phyloP scores from a whole-genome alignment of 2,113 vertebrate species.

The Larimichthys crocea region DNA sequence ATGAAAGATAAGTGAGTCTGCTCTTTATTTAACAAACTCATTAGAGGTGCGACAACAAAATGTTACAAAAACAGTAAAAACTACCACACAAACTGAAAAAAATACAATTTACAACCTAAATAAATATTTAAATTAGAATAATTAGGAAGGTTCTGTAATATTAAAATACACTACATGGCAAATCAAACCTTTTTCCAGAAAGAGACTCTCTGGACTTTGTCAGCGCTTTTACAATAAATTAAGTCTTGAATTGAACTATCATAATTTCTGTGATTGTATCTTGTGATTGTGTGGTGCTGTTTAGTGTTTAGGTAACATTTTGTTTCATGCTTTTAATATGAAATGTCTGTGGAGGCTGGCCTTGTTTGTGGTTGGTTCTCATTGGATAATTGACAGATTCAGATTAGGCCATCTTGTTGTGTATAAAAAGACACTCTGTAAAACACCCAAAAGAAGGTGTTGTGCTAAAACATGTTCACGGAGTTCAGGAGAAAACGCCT shows the following conservation, averaged over 20 bases:
- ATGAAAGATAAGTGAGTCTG: neutral
- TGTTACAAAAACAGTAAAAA: neutral
- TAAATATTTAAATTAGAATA: too few species aligned
- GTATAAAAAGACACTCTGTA: neutral
- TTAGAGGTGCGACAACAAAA: too few species aligned
- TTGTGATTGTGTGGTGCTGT: neutral
- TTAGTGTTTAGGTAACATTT: neutral
- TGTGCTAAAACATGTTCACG: neutral
- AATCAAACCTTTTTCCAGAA: neutral
- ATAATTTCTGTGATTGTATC: neutral
- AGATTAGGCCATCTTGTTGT: constrained; percentile 8
- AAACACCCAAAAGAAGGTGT: neutral
- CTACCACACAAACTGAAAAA: neutral
- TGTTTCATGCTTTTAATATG: neutral
- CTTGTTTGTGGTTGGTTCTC: neutral
- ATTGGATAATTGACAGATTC: constrained; percentile 20
- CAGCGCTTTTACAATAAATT: neutral
- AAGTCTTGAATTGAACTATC: neutral
- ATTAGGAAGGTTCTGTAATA: neutral
- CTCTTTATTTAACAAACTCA: neutral
- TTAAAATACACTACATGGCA: neutral
- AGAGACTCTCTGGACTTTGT: neutral
- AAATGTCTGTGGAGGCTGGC: neutral
- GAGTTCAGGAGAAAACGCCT: neutral
- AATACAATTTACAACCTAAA: too few species aligned